Base-by-base conservation (phyloP, 1,140 invertebrate species). In the Armadillidium nasatum region DNA sequence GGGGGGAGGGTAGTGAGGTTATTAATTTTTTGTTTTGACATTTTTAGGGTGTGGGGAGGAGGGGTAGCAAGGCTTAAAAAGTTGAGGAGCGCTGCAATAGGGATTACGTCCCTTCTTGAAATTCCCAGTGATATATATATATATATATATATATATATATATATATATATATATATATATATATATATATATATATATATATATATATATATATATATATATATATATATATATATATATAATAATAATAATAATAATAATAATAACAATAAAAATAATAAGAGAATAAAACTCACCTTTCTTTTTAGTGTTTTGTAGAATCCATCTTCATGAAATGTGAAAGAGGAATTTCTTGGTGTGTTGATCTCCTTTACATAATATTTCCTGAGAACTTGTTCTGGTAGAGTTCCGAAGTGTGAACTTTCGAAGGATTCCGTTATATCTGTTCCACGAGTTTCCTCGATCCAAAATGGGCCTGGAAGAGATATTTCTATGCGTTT, bases 401-500 rank as follows among this genome's bases (percentile, higher is more conserved):
- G 60, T 7, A 67, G 19, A 23, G 73, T 46, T 60, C 86, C 9
- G 90, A 82, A 80, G 91, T 91, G 84, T 89, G 89, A 7, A 82
- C 82, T 74, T 85, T 92, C 90, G 81, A 92, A 93, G 4, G 88
- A 86, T 84, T 93, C 91, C 0, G 91, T 93, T 44, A 93, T 92
- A 81, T 93, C 92, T 0, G 88, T 91, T 0, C 90, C 90, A 82
- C 75, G 71, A 3, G 82, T 82, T 43, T 78, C 68, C 23, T 74
- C 71, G 0, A 84, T 71, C 83, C 83, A 84, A 11, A 74, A 75
- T 44, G 21, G 43, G 11, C 79, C 79, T 79, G 66, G 33, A 33
- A 33, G 33, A 33, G 6, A 33, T 33, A 3, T 33, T 33, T 33
- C 2, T 33, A 6, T 33, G 6, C 6, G 33, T 33, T 33, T 33